A percentile compares a stretch with the other conserved stretches of the same genome.
These are phyloP conservation scores for Axea sp. DNA, from an alignment of 2,888 invertebrate genomes.

Conservation along the genomic window DNA sequence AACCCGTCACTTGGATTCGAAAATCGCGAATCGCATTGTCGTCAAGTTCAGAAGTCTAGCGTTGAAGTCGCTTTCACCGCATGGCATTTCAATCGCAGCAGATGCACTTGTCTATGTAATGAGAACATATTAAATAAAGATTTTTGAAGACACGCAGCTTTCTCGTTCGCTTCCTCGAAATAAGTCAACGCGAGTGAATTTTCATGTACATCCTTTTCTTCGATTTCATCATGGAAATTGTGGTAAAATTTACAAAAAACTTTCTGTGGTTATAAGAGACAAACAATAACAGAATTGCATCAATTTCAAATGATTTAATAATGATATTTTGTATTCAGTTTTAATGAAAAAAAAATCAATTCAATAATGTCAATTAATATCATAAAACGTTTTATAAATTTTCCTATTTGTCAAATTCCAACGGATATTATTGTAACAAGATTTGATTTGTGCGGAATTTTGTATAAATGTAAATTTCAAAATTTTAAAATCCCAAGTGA, in stretches of 20 bases:
- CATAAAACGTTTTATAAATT: too few relatives aligned
- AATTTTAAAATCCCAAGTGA: too few relatives aligned
- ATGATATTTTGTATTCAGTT: too few relatives aligned
- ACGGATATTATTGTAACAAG: too few relatives aligned
- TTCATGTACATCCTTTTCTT: conserved; percentile 13
- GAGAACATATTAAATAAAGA: conserved; percentile 60
- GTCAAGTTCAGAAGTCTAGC: conserved; percentile 53
- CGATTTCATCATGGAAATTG: conserved; percentile 33
- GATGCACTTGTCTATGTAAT: conserved; percentile 58
- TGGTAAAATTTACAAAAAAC: conserved; percentile 29
- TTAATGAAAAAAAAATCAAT: too few relatives aligned
- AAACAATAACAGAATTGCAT: neutral
- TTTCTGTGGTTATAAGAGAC: too few relatives aligned
- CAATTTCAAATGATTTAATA: too few relatives aligned
- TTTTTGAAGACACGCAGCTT: conserved; percentile 52
- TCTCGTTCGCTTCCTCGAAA: conserved; percentile 52
- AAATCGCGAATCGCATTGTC: conserved; percentile 52
- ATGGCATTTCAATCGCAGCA: conserved; percentile 49
- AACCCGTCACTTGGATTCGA: conserved; percentile 58
- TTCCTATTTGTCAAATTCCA: too few relatives aligned
- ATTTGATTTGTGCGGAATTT: too few relatives aligned
- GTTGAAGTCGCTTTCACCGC: conserved; percentile 61
- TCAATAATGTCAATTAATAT: too few relatives aligned
- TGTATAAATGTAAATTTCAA: too few relatives aligned
- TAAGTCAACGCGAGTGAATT: conserved; percentile 26